phyloP scores from a whole-genome alignment of 2,888 invertebrate species.

The Archips crataeganus region DNA sequence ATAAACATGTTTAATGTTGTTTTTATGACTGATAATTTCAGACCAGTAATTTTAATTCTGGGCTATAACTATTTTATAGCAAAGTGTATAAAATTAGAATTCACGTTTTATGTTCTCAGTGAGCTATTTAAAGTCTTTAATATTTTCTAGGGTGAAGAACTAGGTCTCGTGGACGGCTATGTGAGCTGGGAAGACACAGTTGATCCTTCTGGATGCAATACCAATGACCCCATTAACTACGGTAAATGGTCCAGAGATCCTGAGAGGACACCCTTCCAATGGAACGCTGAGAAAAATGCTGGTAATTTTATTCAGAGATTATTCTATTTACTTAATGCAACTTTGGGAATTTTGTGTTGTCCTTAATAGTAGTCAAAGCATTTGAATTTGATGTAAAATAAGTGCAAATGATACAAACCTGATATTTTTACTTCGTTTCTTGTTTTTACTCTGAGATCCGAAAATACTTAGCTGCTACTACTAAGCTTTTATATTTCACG shows the following conservation, averaged over 20 bases:
- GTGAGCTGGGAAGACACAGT: constrained; percentile 89
- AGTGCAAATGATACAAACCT: too few species aligned
- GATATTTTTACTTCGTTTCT: too few species aligned
- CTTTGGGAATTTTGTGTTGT: too few species aligned
- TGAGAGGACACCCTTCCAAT: constrained; percentile 88
- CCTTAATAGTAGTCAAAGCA: too few species aligned
- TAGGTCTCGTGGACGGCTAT: constrained; percentile 90
- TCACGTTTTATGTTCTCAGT: constrained; percentile 8
- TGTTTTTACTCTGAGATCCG: too few species aligned
- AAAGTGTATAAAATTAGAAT: constrained; percentile 4
- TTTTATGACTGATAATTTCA: neutral
- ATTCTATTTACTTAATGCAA: neutral
- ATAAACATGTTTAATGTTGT: neutral
- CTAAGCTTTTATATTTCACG: too few species aligned
- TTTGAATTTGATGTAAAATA: too few species aligned
- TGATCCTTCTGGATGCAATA: constrained; percentile 88
- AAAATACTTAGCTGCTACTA: too few species aligned
- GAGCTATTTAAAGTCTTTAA: constrained; percentile 13
- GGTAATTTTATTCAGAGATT: constrained; percentile 8
- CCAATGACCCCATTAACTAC: constrained; percentile 88
- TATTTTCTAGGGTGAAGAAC: constrained; percentile 90
- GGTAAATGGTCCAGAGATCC: constrained; percentile 87
- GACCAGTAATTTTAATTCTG: neutral
- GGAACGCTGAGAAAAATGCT: constrained; percentile 86
- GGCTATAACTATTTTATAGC: constrained; percentile 7